Base-by-base conservation (phyloP, 2,113 vertebrate genomes). In the Myrmophylax atrothorax region DNA sequence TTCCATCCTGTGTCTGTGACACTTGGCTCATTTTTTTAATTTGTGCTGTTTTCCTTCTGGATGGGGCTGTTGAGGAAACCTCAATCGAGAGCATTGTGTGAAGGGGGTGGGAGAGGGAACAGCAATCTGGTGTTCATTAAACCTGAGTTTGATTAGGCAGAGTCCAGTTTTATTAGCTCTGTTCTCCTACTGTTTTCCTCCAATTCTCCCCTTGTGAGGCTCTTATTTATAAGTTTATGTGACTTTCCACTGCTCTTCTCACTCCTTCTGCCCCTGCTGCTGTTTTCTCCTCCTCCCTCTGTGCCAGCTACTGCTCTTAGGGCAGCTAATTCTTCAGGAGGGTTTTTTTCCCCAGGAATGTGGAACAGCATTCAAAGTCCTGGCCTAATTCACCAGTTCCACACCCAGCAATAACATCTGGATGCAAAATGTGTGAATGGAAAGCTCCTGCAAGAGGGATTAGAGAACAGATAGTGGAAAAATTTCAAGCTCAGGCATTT, bases 281-380 rank as follows among this genome's bases (percentile, higher is more conserved):
- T 78, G 72, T 83, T 96, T 95, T 70, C 64, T 88, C 26, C 38
- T 67, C 49, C 60, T 93, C 42, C 12, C 42, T 67, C 25, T 37
- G 83, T 96, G 79, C 79, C 73, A 84, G 90, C 83, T 86, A 16
- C 76, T 79, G 10, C 52, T 66, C 72, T 83, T 68, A 68, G 40
- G 83, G 44, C 60, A 90, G 66, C 63, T 92, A 60, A 94, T 95
- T 93, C 86, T 87, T 84, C 64, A 81, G 90, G 68, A 93, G 63
- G 40, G 67, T 64, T 67, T 93, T 38, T 93, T 95, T 96, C 90
- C 92, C 93, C 92, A 77, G 95, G 94, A 96, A 93, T 95, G 88
- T 77, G 60, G 33, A 79, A 83, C 9, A 23, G 44, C 59, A 40
- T 70, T 77, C 63, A 31, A 22, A 93, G 64, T 84, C 46, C 68